phyloP scores from a whole-genome alignment of 2,888 invertebrate genomes.

The Thelaira solivaga region DNA sequence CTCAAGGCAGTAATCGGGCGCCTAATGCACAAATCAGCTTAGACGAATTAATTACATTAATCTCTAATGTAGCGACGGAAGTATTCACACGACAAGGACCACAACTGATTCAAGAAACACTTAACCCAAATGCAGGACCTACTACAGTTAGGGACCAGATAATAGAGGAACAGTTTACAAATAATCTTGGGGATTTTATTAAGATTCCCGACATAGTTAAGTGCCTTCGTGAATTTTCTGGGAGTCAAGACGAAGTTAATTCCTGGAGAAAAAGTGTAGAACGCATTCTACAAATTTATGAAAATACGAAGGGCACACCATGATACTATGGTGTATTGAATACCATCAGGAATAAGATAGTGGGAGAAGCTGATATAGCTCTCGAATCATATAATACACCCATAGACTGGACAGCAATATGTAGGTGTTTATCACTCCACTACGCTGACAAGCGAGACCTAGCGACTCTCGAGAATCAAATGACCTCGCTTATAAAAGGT shows the following conservation, averaged over 20 bases:
- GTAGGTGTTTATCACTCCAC: not conserved
- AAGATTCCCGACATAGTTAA: too few species aligned
- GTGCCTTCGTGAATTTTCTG: too few species aligned
- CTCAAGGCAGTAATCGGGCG: not conserved
- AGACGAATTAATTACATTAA: not conserved
- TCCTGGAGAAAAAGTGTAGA: not conserved
- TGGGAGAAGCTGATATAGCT: conserved; percentile 30
- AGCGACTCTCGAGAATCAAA: not conserved
- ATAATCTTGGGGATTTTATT: not conserved
- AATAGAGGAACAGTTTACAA: not conserved
- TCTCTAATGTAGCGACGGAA: conserved; percentile 5
- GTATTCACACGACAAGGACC: conserved; percentile 1
- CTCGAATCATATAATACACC: conserved; percentile 24
- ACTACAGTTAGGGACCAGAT: not conserved
- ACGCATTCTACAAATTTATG: conserved; percentile 28
- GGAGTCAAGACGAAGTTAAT: too few species aligned
- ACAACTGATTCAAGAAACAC: not conserved
- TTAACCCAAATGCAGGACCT: conserved; percentile 7
- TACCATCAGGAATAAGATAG: conserved; percentile 13
- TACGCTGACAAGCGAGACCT: not conserved
- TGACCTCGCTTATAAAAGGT: not conserved
- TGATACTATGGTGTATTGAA: conserved; percentile 27
- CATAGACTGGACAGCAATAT: not conserved
- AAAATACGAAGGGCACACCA: not conserved
- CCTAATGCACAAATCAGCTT: not conserved